Conservation (phyloP, 2,888 invertebrate genomes). For the Stenolophus ochropezus region DNA sequence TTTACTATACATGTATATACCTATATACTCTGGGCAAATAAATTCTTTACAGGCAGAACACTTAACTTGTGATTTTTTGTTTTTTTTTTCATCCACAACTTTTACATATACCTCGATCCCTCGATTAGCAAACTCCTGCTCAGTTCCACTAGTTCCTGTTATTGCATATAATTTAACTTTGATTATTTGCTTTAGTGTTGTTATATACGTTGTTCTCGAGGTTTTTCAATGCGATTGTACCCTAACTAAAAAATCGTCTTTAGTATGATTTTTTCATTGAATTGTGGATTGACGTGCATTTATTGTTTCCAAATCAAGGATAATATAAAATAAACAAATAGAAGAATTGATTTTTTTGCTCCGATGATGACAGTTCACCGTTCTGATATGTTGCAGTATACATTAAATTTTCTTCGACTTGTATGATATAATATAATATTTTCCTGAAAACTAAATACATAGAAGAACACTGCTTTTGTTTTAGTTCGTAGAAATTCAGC, state of each 20-base stretch:
- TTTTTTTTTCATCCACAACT: constrained; percentile 1
- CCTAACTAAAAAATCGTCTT: constrained; percentile 16
- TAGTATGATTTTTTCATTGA: constrained; percentile 5
- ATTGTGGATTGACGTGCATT: constrained; percentile 5
- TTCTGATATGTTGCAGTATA: not conserved
- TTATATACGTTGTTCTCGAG: not conserved
- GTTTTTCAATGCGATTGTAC: constrained; percentile 13
- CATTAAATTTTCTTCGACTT: not conserved
- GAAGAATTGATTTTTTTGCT: not conserved
- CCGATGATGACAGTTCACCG: not conserved
- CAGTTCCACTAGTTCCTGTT: not conserved
- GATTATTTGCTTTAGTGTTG: not conserved
- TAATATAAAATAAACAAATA: constrained; percentile 23
- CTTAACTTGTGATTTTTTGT: constrained; percentile 1
- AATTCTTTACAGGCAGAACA: not conserved
- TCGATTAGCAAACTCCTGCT: too few relatives aligned
- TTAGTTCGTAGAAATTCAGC: not conserved
- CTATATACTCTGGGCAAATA: not conserved
- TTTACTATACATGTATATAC: constrained; percentile 1
- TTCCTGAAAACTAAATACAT: constrained; percentile 3
- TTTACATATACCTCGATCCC: not conserved
- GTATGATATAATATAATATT: not conserved
- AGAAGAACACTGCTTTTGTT: not conserved
- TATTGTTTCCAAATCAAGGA: not conserved
- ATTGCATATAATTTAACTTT: constrained; percentile 4